phyloP scores from a whole-genome alignment of 1,140 invertebrate species.

The Diploscapter pachys region DNA sequence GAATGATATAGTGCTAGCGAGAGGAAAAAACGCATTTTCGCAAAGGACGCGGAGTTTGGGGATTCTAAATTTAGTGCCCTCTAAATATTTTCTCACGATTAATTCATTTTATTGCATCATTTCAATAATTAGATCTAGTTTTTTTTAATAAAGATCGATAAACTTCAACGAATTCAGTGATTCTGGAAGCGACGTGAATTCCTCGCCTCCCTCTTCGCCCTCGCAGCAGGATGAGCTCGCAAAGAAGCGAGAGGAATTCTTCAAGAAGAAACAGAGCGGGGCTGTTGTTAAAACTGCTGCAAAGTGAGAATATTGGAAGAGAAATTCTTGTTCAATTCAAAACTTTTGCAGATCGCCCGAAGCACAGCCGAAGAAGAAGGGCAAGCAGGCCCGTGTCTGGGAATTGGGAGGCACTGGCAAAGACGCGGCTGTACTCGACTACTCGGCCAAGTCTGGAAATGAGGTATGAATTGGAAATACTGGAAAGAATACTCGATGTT shows the following conservation, averaged over 20 bases:
- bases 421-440: constrained; percentile 77
- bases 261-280: constrained; percentile 9
- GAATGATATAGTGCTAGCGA: too few relatives aligned
- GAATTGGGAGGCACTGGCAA: constrained; percentile 75
- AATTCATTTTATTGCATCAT: too few relatives aligned
- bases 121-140: too few relatives aligned
- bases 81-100: too few relatives aligned
- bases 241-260: constrained; percentile 21
- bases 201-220: neutral
- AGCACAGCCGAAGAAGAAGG: constrained; percentile 62
- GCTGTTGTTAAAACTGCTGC: constrained; percentile 17
- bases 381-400: constrained; percentile 85
- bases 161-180: constrained; percentile 3
- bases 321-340: neutral
- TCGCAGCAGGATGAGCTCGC: constrained; percentile 1
- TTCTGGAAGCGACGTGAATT: constrained; percentile 13
- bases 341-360: constrained; percentile 35
- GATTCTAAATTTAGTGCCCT: too few relatives aligned
- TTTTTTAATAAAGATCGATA: neutral
- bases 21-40: too few relatives aligned
- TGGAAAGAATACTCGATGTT: neutral
- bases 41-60: too few relatives aligned
- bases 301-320: constrained; percentile 6
- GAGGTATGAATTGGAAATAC: constrained; percentile 12
- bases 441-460: constrained; percentile 61